Conservation (phyloP, 2,888 invertebrate species). For the Drosophila suboccidentalis region DNA sequence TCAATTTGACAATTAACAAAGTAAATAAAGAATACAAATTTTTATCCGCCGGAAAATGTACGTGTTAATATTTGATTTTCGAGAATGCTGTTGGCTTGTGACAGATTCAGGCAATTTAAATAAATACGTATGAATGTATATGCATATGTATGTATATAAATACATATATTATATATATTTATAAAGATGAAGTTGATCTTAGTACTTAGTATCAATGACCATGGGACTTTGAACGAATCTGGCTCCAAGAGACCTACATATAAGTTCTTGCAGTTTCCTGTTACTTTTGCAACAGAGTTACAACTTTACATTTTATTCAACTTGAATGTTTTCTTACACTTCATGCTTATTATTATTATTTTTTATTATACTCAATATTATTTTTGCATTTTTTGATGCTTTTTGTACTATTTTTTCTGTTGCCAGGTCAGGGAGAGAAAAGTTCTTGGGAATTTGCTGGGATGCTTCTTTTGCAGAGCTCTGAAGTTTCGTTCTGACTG, state of each 20-base stretch:
- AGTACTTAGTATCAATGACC: constrained; percentile 22
- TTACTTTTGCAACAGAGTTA: constrained; percentile 27
- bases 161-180: not conserved
- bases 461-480: constrained; percentile 18
- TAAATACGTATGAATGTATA: not conserved
- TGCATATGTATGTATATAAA: no score
- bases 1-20: constrained; percentile 38
- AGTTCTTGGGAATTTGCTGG: constrained; percentile 7
- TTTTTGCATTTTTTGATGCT: not conserved
- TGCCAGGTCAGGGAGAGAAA: not conserved
- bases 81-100: not conserved
- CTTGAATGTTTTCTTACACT: constrained; percentile 24
- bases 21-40: constrained; percentile 20
- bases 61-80: constrained; percentile 10
- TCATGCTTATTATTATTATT: not conserved
- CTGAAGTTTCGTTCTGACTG: constrained; percentile 45
- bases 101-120: constrained; percentile 1
- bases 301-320: constrained; percentile 47
- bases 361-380: constrained; percentile 1
- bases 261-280: constrained; percentile 27
- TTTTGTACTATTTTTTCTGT: not conserved
- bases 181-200: constrained; percentile 5
- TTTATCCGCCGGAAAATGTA: constrained; percentile 5
- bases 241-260: not conserved
- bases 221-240: constrained; percentile 19